A percentile compares a stretch with the other conserved stretches of the same genome.
Conservation (phyloP, 2,113 vertebrate species). For the Bufo gargarizans region DNA sequence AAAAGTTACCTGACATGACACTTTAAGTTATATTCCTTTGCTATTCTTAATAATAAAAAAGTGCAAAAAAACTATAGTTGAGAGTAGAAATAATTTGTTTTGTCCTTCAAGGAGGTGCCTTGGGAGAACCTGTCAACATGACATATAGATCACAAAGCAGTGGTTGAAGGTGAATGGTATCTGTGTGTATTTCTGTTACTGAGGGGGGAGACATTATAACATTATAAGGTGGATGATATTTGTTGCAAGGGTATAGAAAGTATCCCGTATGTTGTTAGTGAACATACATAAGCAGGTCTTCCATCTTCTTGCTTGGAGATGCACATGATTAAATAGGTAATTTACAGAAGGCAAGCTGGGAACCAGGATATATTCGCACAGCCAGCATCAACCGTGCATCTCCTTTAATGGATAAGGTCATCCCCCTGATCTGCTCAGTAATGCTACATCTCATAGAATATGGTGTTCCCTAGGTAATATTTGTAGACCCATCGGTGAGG, state of each 20-base stretch:
- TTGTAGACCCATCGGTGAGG: constrained; percentile 3
- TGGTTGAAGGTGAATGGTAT: constrained; percentile 39
- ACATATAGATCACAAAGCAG: constrained; percentile 40
- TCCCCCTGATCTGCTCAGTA: constrained; percentile 24
- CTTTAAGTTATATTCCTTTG: neutral
- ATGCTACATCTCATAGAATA: constrained; percentile 9
- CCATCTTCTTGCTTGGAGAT: constrained; percentile 31
- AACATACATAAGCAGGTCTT: constrained; percentile 34
- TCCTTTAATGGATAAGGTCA: constrained; percentile 45
- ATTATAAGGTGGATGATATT: constrained; percentile 36
- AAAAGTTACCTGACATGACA: neutral
- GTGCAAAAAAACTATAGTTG: neutral
- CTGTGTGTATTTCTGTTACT: neutral
- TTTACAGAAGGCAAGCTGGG: constrained; percentile 45
- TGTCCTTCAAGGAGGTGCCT: neutral
- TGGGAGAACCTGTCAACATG: constrained; percentile 30
- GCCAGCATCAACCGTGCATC: constrained; percentile 33
- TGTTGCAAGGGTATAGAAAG: constrained; percentile 27
- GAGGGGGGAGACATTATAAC: constrained; percentile 7
- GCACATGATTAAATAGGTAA: constrained; percentile 56
- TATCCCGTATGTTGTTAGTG: constrained; percentile 25
- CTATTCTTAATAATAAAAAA: neutral
- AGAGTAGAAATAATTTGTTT: constrained; percentile 36
- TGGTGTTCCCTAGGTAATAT: constrained; percentile 24
- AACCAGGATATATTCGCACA: constrained; percentile 42